Evolutionary conservation across 2,888 invertebrate genomes (phyloP).

Genomic region (Luperina nickerlii): DNA sequence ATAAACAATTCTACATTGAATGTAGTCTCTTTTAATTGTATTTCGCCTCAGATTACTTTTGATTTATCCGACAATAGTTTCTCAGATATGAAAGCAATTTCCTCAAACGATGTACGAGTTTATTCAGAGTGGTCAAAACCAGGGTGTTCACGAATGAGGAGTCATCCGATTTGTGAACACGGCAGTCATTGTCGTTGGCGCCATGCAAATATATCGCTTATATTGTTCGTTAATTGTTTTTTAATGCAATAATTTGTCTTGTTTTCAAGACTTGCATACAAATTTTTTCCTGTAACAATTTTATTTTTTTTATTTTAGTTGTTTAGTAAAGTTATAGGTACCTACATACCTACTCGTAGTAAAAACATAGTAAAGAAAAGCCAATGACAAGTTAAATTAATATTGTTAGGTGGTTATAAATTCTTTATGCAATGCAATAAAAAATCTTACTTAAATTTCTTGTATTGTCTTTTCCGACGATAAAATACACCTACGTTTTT

Average conservation of each 20-base stretch:
- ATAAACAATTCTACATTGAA: conserved; percentile 9
- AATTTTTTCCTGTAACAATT: background rate
- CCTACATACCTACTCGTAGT: background rate
- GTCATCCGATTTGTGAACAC: conserved; percentile 25
- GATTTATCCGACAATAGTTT: conserved; percentile 20
- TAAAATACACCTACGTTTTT: background rate
- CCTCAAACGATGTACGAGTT: conserved; percentile 10
- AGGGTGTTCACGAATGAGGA: conserved; percentile 1
- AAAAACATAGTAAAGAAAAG: background rate
- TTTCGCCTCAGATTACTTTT: conserved; percentile 15
- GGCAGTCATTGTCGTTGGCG: background rate
- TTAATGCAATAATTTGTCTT: background rate
- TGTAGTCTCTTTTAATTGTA: background rate
- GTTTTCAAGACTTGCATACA: background rate
- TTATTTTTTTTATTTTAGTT: background rate
- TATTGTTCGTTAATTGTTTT: conserved; percentile 6
- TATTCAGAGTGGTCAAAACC: conserved; percentile 1
- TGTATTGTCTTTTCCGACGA: background rate
- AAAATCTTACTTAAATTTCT: background rate
- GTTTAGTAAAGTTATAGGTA: background rate
- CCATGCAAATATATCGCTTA: conserved; percentile 7
- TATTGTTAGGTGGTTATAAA: background rate
- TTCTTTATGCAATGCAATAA: no score
- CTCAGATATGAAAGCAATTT: conserved; percentile 45
- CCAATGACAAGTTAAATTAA: background rate